Conservation (phyloP, 2,113 vertebrate species). For the Burhinus bistriatus region DNA sequence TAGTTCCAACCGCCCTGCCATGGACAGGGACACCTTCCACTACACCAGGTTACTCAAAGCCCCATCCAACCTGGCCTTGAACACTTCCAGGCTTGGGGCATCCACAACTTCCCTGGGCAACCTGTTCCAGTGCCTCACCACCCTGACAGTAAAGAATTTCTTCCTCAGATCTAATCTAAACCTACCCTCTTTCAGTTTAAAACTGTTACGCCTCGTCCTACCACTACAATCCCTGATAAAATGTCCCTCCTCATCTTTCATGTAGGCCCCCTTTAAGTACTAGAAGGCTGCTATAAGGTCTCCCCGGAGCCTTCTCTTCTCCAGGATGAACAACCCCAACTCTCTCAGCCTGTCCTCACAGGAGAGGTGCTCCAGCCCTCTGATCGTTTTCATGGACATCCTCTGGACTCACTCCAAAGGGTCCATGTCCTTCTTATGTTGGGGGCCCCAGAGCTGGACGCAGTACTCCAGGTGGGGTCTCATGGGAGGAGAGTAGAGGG, state of each 20-base stretch:
- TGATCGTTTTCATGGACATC: background rate
- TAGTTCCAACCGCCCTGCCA: background rate
- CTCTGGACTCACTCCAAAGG: background rate
- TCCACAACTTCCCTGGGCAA: background rate
- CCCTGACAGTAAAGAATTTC: background rate
- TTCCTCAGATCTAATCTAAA: background rate
- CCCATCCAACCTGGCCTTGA: background rate
- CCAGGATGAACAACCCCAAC: background rate
- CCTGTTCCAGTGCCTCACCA: background rate
- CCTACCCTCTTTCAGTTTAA: background rate
- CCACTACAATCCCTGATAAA: background rate
- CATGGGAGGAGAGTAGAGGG: background rate
- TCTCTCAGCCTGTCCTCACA: background rate
- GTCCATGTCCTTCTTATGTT: background rate
- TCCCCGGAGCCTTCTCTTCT: background rate
- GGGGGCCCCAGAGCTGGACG: too few species aligned
- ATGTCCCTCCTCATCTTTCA: background rate
- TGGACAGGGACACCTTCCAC: background rate
- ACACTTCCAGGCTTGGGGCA: background rate
- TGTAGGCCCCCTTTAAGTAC: background rate
- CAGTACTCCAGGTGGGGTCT: background rate
- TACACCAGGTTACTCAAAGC: background rate
- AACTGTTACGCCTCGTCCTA: background rate
- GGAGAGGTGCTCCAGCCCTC: background rate
- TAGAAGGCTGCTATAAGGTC: background rate